phyloP scores from a whole-genome alignment of 2,113 vertebrate genomes.

The Rutilus rutilus region DNA sequence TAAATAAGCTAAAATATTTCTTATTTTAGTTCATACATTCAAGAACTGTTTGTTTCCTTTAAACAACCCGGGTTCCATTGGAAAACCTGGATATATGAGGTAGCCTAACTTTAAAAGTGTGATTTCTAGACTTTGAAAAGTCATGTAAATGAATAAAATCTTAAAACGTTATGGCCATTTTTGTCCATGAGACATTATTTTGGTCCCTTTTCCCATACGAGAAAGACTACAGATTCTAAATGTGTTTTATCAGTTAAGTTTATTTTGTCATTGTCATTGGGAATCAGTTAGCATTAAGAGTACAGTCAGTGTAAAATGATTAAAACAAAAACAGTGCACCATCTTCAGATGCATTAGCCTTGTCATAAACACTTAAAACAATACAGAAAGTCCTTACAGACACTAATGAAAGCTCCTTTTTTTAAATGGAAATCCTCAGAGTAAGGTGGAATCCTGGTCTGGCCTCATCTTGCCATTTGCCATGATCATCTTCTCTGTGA shows the following conservation, averaged over 20 bases:
- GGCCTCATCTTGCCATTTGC: constrained; percentile 87
- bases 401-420: neutral
- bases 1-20: too few relatives aligned
- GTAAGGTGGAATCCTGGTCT: constrained; percentile 95
- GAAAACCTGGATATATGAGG: too few relatives aligned
- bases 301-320: neutral
- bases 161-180: too few relatives aligned
- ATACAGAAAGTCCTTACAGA: neutral
- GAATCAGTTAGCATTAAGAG: neutral
- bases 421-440: constrained; percentile 72
- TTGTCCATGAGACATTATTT: neutral
- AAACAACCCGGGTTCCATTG: too few relatives aligned
- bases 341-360: neutral
- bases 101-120: neutral
- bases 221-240: neutral
- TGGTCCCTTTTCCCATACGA: neutral
- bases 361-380: neutral
- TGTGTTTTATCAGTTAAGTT: neutral
- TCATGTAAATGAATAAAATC: too few relatives aligned
- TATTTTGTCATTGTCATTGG: neutral
- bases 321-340: neutral
- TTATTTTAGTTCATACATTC: too few relatives aligned
- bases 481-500: constrained; percentile 89
- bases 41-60: too few relatives aligned
- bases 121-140: neutral